A percentile compares a stretch with the other conserved stretches of the same genome.
These are phyloP conservation scores for Neodon shergylaensis DNA, from an alignment of 2,113 vertebrate genomes.

Conservation along the genomic window DNA sequence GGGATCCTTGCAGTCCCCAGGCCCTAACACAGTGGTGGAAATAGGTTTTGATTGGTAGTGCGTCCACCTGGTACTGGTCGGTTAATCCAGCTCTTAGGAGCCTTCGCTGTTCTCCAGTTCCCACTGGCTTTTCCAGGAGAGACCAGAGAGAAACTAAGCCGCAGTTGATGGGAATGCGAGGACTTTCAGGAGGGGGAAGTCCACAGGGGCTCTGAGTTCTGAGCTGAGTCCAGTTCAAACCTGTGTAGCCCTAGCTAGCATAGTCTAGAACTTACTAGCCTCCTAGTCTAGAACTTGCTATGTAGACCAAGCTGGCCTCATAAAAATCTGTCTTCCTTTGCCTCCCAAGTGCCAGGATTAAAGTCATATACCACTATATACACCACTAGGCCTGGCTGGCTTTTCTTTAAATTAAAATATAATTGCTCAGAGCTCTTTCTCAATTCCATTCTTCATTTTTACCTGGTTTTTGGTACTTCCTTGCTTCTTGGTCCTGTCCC, in stretches of 20 bases:
- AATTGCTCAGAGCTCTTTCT: not conserved
- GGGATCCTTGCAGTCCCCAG: not conserved
- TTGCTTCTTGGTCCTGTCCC: not conserved
- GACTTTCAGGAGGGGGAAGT: not conserved
- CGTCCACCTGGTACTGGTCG: not conserved
- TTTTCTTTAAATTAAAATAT: not conserved
- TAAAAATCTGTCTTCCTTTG: not conserved
- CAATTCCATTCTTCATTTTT: not conserved
- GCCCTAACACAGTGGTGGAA: accelerated
- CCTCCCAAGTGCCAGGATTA: not conserved
- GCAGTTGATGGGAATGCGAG: not conserved
- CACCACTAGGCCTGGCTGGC: not conserved
- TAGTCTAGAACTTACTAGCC: too few relatives aligned
- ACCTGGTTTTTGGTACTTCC: not conserved
- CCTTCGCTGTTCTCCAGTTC: not conserved
- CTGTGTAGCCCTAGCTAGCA: not conserved
- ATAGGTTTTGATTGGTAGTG: not conserved
- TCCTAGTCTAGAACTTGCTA: not conserved
- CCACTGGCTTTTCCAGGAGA: not conserved
- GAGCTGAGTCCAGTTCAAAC: not conserved
- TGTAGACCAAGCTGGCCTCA: not conserved
- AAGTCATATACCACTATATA: not conserved
- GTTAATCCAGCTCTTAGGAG: accelerated
- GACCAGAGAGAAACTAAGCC: not conserved
- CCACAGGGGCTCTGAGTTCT: not conserved